phyloP scores from a whole-genome alignment of 1,140 invertebrate species.

The Drosophila subobscura region DNA sequence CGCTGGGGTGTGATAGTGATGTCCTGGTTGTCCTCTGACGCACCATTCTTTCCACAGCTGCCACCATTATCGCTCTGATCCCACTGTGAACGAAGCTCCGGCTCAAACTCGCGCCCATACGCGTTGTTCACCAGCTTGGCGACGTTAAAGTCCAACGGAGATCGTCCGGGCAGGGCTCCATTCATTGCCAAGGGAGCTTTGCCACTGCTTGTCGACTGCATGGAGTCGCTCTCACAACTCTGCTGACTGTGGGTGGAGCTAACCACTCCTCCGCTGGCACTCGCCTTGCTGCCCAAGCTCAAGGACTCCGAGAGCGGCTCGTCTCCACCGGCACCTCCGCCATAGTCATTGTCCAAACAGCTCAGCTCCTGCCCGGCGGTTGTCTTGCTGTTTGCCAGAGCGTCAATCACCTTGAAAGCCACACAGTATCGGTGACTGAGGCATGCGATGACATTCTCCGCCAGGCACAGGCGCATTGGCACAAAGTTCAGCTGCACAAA shows the following conservation, averaged over 20 bases:
- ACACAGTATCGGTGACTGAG: conserved; percentile 79
- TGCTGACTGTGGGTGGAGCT: conserved; percentile 72
- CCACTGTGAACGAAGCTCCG: conserved; percentile 77
- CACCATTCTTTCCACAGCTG: background rate
- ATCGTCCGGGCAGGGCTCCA: conserved; percentile 61
- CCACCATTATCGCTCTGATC: conserved; percentile 60
- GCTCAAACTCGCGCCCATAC: conserved; percentile 75
- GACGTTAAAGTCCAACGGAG: conserved; percentile 78
- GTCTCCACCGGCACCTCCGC: conserved; percentile 45
- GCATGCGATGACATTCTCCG: conserved; percentile 80
- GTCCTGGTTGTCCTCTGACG: conserved; percentile 61
- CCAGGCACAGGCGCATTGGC: conserved; percentile 65
- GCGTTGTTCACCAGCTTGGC: conserved; percentile 74
- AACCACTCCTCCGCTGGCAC: conserved; percentile 48
- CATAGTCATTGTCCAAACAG: conserved; percentile 73
- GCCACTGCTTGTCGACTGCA: conserved; percentile 73
- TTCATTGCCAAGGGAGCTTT: conserved; percentile 41
- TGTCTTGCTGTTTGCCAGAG: conserved; percentile 45
- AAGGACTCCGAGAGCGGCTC: conserved; percentile 73
- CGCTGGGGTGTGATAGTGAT: conserved; percentile 75
- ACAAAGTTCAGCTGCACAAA: conserved; percentile 80
- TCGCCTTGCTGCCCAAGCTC: conserved; percentile 71
- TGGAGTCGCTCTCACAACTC: conserved; percentile 77
- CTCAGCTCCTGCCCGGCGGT: conserved; percentile 41
- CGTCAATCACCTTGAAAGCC: conserved; percentile 79